Evolutionary conservation across 2,797 vertebrate species (phyloP).

Genomic region (Avahi laniger): DNA sequence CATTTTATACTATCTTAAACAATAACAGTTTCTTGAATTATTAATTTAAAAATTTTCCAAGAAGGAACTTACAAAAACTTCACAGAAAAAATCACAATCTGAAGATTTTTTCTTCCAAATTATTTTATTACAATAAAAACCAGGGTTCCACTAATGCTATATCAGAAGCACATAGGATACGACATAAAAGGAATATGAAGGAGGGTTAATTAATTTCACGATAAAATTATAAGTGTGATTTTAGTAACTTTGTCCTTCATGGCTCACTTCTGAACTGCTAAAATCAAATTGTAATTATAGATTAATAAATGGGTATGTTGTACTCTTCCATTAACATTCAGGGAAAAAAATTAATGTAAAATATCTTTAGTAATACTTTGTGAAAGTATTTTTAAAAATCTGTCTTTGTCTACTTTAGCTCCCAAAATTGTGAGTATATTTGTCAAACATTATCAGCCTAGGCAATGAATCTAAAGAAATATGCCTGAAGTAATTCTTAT

Average conservation of each 20-base stretch:
- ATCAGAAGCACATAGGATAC: background rate
- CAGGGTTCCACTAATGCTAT: accelerated
- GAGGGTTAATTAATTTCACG: background rate
- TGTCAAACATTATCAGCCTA: background rate
- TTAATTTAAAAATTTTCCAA: background rate
- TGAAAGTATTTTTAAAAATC: background rate
- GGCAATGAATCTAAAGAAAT: background rate
- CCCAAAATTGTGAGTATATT: background rate
- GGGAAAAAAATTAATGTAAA: background rate
- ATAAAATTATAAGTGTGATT: background rate
- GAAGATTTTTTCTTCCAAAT: background rate
- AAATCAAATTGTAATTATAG: background rate
- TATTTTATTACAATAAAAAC: background rate
- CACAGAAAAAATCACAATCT: background rate
- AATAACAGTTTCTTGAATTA: background rate
- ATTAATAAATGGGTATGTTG: background rate
- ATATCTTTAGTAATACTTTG: background rate
- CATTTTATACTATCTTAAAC: background rate
- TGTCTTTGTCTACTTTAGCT: background rate
- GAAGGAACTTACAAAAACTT: background rate
- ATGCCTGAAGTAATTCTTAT: background rate
- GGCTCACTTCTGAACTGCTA: background rate
- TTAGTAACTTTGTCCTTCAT: background rate
- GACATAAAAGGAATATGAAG: background rate
- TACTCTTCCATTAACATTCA: background rate